These are phyloP conservation scores for Mya arenaria DNA, from an alignment of 1,140 invertebrate genomes.

Conservation along the genomic window DNA sequence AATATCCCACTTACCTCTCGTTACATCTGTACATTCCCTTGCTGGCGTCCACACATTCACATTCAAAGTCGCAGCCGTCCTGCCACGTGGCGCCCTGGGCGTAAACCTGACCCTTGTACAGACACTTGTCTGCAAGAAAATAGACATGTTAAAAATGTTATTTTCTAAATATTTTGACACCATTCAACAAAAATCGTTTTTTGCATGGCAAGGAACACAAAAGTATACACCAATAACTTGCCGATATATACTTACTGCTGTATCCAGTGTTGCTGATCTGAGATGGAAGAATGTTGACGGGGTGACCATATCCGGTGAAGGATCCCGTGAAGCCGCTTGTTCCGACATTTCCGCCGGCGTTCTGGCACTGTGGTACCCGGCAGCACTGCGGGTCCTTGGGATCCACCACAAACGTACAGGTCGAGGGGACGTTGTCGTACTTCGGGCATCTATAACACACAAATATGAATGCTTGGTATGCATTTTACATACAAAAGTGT, in stretches of 20 bases:
- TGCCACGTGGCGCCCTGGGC: constrained; percentile 63
- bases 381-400: constrained; percentile 71
- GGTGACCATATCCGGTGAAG: constrained; percentile 51
- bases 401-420: constrained; percentile 67
- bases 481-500: not conserved
- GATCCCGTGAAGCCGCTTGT: constrained; percentile 43
- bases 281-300: constrained; percentile 27
- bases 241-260: constrained; percentile 43
- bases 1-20: constrained; percentile 61
- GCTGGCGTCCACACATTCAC: constrained; percentile 63
- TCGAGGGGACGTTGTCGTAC: constrained; percentile 64
- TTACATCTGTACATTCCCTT: constrained; percentile 65
- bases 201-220: no score
- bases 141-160: not conserved
- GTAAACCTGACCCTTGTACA: constrained; percentile 65
- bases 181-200: no score
- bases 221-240: no score
- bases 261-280: constrained; percentile 33
- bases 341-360: constrained; percentile 8
- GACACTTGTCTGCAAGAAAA: constrained; percentile 53
- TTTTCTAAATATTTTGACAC: no score
- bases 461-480: not conserved
- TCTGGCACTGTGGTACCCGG: constrained; percentile 66
- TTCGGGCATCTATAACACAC: constrained; percentile 62
- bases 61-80: constrained; percentile 66